A percentile compares a stretch with the other conserved stretches of the same genome.
Evolutionary conservation across 2,888 invertebrate species (phyloP).

Genomic region (Yponomeuta sedellus): DNA sequence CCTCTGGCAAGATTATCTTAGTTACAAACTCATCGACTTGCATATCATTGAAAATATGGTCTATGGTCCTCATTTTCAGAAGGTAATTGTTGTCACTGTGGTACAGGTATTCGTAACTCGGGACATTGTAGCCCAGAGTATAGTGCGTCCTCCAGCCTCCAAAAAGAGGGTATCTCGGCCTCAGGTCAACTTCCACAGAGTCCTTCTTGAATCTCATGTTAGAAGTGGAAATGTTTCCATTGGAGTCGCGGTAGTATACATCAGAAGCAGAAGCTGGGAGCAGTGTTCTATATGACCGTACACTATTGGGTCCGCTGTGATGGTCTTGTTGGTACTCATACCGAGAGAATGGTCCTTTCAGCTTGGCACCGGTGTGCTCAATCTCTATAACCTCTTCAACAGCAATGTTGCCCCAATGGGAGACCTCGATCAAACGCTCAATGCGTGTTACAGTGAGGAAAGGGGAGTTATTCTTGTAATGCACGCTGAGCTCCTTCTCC

Average conservation of each 20-base stretch:
- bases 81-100: slow-evolving; percentile 87
- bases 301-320: slow-evolving; percentile 90
- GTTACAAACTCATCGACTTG: slow-evolving; percentile 92
- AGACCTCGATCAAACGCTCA: slow-evolving; percentile 93
- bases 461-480: slow-evolving; percentile 97
- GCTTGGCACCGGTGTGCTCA: slow-evolving; percentile 92
- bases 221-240: slow-evolving; percentile 99
- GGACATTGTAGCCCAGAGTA: slow-evolving; percentile 96
- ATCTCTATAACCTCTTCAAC: slow-evolving; percentile 96
- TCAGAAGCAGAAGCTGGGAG: slow-evolving; percentile 93
- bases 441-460: slow-evolving; percentile 95
- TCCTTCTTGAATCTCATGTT: slow-evolving; percentile 92
- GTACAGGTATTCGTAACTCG: slow-evolving; percentile 96
- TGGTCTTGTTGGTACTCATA: slow-evolving; percentile 98
- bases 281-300: slow-evolving; percentile 93
- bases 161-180: slow-evolving; percentile 97
- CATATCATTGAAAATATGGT: slow-evolving; percentile 98
- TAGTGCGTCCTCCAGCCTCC: slow-evolving; percentile 99
- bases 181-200: slow-evolving; percentile 95
- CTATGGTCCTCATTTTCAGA: slow-evolving; percentile 94
- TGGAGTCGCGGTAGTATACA: slow-evolving; percentile 97
- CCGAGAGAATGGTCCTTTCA: slow-evolving; percentile 97
- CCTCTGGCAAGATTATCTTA: slow-evolving; percentile 95
- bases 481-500: slow-evolving; percentile 83
- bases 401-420: slow-evolving; percentile 99